phyloP scores from a whole-genome alignment of 2,797 vertebrate genomes.

The Holocentrus rufus region DNA sequence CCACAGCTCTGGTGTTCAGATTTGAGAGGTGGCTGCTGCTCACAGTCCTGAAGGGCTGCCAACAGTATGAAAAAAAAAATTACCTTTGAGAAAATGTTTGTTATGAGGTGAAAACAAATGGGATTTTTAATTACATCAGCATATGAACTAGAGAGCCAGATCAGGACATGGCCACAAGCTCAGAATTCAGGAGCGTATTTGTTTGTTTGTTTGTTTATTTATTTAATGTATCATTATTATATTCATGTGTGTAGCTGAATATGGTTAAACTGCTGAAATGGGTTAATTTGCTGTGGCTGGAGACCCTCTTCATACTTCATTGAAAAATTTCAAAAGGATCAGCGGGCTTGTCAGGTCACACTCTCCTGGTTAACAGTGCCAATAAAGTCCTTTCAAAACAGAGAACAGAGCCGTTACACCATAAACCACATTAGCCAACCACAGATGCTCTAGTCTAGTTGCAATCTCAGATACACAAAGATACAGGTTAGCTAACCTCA shows the following conservation, averaged over 20 bases:
- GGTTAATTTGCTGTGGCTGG: too few relatives aligned
- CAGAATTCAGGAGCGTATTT: neutral
- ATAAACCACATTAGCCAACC: too few relatives aligned
- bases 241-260: too few relatives aligned
- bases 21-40: neutral
- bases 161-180: neutral
- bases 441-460: too few relatives aligned
- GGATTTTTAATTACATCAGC: neutral
- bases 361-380: too few relatives aligned
- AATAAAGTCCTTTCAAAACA: neutral
- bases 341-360: too few relatives aligned
- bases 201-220: neutral
- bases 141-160: neutral
- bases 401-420: neutral
- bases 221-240: too few relatives aligned
- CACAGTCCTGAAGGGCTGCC: neutral
- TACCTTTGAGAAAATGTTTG: slow-evolving; percentile 3
- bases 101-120: neutral
- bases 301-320: too few relatives aligned
- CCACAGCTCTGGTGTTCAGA: neutral
- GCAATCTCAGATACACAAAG: too few relatives aligned
- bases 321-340: too few relatives aligned
- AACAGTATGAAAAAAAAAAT: neutral
- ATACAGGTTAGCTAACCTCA: too few relatives aligned
- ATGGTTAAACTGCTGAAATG: too few relatives aligned